Percentiles rank a stretch among this genome's conserved stretches.
phyloP scores from a whole-genome alignment of 2,113 vertebrate genomes.

The Paracanthobrama guichenoti region DNA sequence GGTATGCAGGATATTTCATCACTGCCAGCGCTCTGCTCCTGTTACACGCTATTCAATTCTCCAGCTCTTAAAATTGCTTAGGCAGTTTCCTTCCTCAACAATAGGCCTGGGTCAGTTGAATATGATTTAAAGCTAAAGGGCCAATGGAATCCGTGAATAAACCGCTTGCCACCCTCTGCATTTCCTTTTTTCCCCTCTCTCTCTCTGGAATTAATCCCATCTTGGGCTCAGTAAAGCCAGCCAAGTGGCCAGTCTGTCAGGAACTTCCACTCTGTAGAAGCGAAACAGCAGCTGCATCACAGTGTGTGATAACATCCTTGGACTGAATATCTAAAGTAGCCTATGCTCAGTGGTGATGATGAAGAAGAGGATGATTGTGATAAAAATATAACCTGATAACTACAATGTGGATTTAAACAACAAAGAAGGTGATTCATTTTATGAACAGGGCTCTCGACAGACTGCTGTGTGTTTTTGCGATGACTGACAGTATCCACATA shows the following conservation, averaged over 20 bases:
- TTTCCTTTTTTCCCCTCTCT: constrained; percentile 37
- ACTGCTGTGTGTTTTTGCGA: constrained; percentile 48
- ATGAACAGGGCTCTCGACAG: constrained; percentile 57
- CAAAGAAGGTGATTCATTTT: constrained; percentile 54
- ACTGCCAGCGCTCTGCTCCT: constrained; percentile 55
- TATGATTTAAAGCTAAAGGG: constrained; percentile 50
- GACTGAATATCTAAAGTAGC: constrained; percentile 36
- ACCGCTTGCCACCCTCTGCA: constrained; percentile 49
- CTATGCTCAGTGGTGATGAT: constrained; percentile 46
- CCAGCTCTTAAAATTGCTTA: constrained; percentile 63
- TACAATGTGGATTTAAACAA: constrained; percentile 60
- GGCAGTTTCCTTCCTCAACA: constrained; percentile 27
- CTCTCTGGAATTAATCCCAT: constrained; percentile 33
- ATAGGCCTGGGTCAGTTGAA: constrained; percentile 24
- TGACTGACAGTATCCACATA: constrained; percentile 38
- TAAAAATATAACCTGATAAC: constrained; percentile 62
- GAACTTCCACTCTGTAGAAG: constrained; percentile 53
- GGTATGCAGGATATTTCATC: constrained; percentile 60
- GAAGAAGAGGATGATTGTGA: constrained; percentile 46
- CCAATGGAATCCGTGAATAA: constrained; percentile 55
- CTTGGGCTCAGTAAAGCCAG: constrained; percentile 36
- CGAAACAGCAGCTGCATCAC: constrained; percentile 60
- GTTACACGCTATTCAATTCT: constrained; percentile 64
- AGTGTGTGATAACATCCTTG: constrained; percentile 52
- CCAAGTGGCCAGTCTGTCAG: constrained; percentile 42